Evolutionary conservation across 2,797 vertebrate genomes (phyloP), one percentile per base, ranked within the genome.

Genomic region (Antennarius maculatus): DNA sequence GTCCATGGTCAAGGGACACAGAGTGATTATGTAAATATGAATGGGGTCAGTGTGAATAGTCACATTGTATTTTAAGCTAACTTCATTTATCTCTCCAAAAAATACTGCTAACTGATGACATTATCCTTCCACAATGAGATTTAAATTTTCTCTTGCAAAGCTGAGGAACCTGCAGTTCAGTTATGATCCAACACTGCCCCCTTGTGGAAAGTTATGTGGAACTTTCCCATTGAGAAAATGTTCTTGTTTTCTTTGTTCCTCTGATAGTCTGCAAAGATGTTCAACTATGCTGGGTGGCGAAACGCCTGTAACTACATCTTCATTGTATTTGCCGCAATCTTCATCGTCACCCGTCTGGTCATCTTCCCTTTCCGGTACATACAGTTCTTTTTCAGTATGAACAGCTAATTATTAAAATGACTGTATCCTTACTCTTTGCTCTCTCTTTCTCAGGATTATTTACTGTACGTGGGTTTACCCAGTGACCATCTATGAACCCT

Each of bases 241-340:
- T 17, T 45, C 0, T 55, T 55, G 50, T 17, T 49, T 3, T 62
- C 6, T 50, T 16, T 74, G 18, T 72, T 42, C 8, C 17, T 52
- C 49, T 54, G 9, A 61, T 68, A 94, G 97, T 98, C 97, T 13
- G 97, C 97, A 62, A 99, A 99, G 90, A 99, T 98, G 96, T 98
- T 99, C 71, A 98, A 97, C 91, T 99, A 98, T 11, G 97, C 97
- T 1, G 95, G 96, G 37, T 99, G 97, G 97, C 94, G 96, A 64
- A 96, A 95, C 55, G 94, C 95, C 55, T 98, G 96, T 72, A 97
- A 99, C 86, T 95, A 93, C 85, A 94, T 99, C 91, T 99, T 99
- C 92, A 96, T 99, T 5, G 64, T 96, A 48, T 99, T 99, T 3
- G 96, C 97, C 2, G 80, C 90, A 0, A 80, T 98, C 76, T 99